These are phyloP conservation scores for Aphaenogaster floridana DNA, from an alignment of 1,140 invertebrate species.

Conservation along the genomic window DNA sequence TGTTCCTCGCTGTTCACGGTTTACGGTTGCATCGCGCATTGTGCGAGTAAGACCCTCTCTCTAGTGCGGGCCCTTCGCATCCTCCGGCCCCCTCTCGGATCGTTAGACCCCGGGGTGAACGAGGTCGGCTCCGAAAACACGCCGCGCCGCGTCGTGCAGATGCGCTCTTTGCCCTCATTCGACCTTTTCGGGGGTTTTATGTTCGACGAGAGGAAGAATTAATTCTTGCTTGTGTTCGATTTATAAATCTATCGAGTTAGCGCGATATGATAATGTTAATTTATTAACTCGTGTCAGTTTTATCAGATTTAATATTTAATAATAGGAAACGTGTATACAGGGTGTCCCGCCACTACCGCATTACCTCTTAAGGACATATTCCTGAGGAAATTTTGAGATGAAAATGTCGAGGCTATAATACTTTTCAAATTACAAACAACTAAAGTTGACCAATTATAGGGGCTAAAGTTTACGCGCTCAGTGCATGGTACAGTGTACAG, in stretches of 20 bases:
- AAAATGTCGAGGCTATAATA: too few relatives aligned
- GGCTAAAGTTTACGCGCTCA: too few relatives aligned
- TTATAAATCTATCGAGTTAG: background rate
- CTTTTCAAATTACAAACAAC: too few relatives aligned
- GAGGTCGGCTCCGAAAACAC: conserved; percentile 37
- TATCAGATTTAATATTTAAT: background rate
- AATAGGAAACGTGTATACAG: background rate
- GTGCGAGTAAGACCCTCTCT: background rate
- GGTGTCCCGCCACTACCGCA: too few relatives aligned
- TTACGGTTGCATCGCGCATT: conserved; percentile 27
- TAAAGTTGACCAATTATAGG: too few relatives aligned
- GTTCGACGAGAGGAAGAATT: background rate
- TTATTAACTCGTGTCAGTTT: background rate
- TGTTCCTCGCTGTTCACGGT: conserved; percentile 23
- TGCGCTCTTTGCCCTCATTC: conserved; percentile 1
- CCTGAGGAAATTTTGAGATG: too few relatives aligned
- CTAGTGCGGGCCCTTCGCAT: conserved; percentile 5
- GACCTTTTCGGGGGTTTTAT: conserved; percentile 4
- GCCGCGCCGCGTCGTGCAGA: conserved; percentile 24
- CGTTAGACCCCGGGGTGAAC: conserved; percentile 28
- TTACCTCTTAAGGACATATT: too few relatives aligned
- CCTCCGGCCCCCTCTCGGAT: background rate
- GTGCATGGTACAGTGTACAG: too few relatives aligned
- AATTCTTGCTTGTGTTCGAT: conserved; percentile 22
- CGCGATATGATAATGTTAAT: background rate